phyloP scores from a whole-genome alignment of 2,113 vertebrate species.

The Empidonax traillii region DNA sequence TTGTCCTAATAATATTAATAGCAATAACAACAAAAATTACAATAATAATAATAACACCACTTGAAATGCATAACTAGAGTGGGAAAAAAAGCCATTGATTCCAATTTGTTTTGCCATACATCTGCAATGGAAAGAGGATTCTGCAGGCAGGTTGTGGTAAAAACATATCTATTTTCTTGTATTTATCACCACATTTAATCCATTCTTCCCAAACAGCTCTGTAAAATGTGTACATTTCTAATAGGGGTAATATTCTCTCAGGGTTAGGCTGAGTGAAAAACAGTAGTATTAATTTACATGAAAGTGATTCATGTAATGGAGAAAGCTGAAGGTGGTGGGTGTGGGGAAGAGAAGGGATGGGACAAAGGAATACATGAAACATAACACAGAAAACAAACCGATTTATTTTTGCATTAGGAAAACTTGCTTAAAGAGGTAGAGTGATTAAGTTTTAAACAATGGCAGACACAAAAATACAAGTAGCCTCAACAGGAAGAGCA shows the following conservation, averaged over 20 bases:
- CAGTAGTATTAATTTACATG: constrained; percentile 39
- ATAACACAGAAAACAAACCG: constrained; percentile 54
- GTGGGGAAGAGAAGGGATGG: constrained; percentile 4
- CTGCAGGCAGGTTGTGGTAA: constrained; percentile 33
- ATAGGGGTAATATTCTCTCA: neutral
- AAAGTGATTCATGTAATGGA: constrained; percentile 8
- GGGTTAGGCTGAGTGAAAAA: neutral
- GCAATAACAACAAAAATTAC: neutral
- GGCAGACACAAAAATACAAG: neutral
- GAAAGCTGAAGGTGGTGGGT: constrained; percentile 43
- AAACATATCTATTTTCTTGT: constrained; percentile 28
- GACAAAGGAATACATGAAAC: constrained; percentile 71
- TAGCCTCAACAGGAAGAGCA: constrained; percentile 14
- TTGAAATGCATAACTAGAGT: constrained; percentile 11
- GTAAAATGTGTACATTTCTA: constrained; percentile 48
- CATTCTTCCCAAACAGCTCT: constrained; percentile 35
- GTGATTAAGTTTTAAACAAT: constrained; percentile 59
- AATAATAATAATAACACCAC: neutral
- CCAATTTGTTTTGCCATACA: constrained; percentile 45
- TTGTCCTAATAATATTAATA: constrained; percentile 10
- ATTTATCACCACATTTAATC: constrained; percentile 57
- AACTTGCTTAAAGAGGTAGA: constrained; percentile 54
- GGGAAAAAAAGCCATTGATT: constrained; percentile 23
- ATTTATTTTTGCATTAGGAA: constrained; percentile 64
- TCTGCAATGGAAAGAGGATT: constrained; percentile 64